These are phyloP conservation scores for Elysia crispata DNA, from an alignment of 2,888 invertebrate species.

Conservation along the genomic window DNA sequence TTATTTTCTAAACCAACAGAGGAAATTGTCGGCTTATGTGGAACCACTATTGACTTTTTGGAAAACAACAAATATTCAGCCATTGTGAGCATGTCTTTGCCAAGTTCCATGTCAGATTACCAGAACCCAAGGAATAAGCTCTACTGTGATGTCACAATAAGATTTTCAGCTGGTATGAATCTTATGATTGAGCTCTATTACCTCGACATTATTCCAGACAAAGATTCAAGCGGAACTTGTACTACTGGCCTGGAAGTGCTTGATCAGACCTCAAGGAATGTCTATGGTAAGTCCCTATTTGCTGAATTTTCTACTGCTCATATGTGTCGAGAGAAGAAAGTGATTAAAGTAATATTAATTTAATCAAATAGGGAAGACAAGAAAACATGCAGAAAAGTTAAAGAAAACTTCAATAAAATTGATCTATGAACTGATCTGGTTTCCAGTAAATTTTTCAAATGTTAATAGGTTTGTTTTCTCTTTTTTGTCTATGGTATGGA, in stretches of 20 bases:
- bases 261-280: slow-evolving; percentile 37
- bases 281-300: slow-evolving; percentile 24
- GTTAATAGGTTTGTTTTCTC: no score
- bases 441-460: no score
- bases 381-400: no score
- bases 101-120: slow-evolving; percentile 16
- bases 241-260: slow-evolving; percentile 42
- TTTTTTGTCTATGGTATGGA: no score
- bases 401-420: no score
- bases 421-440: no score
- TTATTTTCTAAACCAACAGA: neutral
- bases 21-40: slow-evolving; percentile 31
- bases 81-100: slow-evolving; percentile 34
- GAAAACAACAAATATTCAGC: slow-evolving; percentile 23
- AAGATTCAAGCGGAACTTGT: slow-evolving; percentile 5
- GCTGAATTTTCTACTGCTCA: no score
- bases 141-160: slow-evolving; percentile 42
- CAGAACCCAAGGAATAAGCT: slow-evolving; percentile 25
- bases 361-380: no score
- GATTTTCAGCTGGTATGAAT: slow-evolving; percentile 34
- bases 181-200: slow-evolving; percentile 42
- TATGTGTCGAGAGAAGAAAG: no score
- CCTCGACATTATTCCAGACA: slow-evolving; percentile 42
- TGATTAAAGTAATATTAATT: no score
- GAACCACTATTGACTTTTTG: slow-evolving; percentile 14